phyloP scores from a whole-genome alignment of 2,797 vertebrate genomes.

The Cephalopachus bancanus region DNA sequence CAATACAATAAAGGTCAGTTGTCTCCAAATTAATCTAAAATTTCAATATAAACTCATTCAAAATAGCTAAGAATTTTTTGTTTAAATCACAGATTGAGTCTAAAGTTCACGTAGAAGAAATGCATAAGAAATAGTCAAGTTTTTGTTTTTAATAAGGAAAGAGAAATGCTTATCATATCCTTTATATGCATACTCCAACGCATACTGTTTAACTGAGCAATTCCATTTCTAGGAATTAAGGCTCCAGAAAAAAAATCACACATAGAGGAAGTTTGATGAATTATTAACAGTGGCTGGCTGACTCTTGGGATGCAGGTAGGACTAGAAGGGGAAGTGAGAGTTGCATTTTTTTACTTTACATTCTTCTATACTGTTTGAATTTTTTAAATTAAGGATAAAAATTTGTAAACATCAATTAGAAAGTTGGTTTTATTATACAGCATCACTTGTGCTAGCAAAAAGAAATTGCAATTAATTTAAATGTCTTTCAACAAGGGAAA shows the following conservation, averaged over 20 bases:
- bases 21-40: conserved; percentile 25
- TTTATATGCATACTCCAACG: background rate
- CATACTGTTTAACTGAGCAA: background rate
- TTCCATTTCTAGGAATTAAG: conserved; percentile 11
- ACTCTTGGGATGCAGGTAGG: background rate
- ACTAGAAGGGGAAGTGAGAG: background rate
- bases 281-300: background rate
- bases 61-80: conserved; percentile 50
- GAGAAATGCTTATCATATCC: background rate
- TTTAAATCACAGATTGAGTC: conserved; percentile 28
- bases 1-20: background rate
- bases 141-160: background rate
- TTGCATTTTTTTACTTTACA: background rate
- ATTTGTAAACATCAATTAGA: conserved; percentile 38
- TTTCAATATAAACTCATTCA: conserved; percentile 48
- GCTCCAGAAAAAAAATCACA: conserved; percentile 61
- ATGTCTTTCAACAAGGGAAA: background rate
- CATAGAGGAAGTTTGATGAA: background rate
- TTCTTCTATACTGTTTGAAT: background rate
- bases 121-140: background rate
- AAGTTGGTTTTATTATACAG: conserved; percentile 33
- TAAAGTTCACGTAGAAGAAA: conserved; percentile 56
- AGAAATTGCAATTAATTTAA: background rate
- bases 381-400: conserved; percentile 25
- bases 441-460: conserved; percentile 24